phyloP scores from a whole-genome alignment of 2,888 invertebrate species.

The Drosophila cognata region DNA sequence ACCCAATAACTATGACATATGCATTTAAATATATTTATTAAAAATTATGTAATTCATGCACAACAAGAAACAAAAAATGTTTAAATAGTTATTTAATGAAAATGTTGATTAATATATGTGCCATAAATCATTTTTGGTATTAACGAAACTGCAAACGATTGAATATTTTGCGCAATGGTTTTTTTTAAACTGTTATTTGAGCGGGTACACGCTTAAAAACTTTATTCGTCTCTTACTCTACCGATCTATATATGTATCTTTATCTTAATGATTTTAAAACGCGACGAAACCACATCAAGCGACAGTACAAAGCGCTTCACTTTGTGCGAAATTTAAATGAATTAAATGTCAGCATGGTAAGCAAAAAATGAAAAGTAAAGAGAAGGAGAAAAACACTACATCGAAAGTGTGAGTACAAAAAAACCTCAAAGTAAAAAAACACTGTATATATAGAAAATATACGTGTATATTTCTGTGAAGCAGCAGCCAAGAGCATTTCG shows the following conservation, averaged over 20 bases:
- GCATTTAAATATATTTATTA: background rate
- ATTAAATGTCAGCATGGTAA: constrained; percentile 49
- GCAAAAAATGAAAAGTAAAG: constrained; percentile 5
- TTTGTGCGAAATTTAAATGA: constrained; percentile 59
- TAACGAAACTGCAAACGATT: background rate
- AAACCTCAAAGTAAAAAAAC: constrained; percentile 14
- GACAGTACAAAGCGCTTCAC: constrained; percentile 27
- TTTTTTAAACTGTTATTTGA: background rate
- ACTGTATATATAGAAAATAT: background rate
- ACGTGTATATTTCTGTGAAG: background rate
- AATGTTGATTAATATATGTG: background rate
- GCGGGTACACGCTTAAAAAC: background rate
- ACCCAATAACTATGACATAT: background rate
- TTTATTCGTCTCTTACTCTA: background rate
- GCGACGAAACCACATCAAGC: constrained; percentile 36
- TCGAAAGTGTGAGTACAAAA: background rate
- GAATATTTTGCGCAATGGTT: background rate
- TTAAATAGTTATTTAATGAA: background rate
- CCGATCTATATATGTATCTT: background rate
- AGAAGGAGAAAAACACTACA: background rate
- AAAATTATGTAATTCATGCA: background rate
- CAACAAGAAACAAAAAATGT: background rate
- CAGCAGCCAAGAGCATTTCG: constrained; percentile 10
- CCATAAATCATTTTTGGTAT: background rate
- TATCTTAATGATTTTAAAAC: constrained; percentile 46